Conservation (phyloP, 2,888 invertebrate species). For the Hoplodrina blanda region DNA sequence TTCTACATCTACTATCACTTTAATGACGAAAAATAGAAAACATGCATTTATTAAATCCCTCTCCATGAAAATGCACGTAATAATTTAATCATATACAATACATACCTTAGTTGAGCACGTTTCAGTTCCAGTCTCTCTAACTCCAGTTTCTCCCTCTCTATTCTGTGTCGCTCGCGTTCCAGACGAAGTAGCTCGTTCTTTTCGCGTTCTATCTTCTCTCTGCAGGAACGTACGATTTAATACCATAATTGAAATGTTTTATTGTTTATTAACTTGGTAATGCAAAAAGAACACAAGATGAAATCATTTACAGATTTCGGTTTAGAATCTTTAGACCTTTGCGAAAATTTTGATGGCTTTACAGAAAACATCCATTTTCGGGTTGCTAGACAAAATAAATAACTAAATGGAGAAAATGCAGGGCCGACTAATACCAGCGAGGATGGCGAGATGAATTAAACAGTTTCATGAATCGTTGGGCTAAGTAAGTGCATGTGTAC, state of each 20-base stretch:
- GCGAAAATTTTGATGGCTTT: no score
- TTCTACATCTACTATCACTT: no score
- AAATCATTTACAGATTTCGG: no score
- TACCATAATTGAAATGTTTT: background rate
- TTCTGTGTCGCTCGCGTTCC: conserved; percentile 95
- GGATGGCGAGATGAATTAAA: background rate
- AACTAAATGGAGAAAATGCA: background rate
- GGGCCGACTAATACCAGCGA: no score
- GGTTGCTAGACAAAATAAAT: background rate
- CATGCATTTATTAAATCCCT: no score
- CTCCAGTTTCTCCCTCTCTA: conserved; percentile 94
- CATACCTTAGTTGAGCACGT: conserved; percentile 93
- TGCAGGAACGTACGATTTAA: conserved; percentile 56
- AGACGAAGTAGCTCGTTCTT: conserved; percentile 95
- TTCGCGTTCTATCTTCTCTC: conserved; percentile 96
- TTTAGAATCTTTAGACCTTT: background rate
- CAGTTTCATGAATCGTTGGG: no score
- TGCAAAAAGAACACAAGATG: no score
- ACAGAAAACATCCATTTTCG: no score
- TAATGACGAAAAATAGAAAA: no score
- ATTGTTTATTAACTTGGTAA: background rate
- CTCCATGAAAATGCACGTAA: background rate
- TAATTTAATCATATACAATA: no score
- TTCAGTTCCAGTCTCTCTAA: conserved; percentile 96
- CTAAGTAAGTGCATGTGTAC: conserved; percentile 64